Base-by-base conservation (phyloP, 2,113 vertebrate genomes). In the Stigmatopora nigra region DNA sequence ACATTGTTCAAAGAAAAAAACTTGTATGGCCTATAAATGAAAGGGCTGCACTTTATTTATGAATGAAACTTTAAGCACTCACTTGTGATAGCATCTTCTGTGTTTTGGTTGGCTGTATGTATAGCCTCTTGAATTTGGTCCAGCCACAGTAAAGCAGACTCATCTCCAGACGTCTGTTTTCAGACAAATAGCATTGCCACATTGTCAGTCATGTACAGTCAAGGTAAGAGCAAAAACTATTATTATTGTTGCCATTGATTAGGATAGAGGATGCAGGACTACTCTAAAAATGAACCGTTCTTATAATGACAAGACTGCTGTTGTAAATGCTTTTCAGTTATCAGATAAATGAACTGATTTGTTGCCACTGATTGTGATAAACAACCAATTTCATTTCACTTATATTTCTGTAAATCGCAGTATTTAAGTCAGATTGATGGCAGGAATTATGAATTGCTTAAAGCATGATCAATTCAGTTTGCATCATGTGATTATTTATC, bases 91-190 rank as follows among this genome's bases (percentile, higher is more conserved):
- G 88, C 91, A 65, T 90, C 91, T 75, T 92, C 83, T 78, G 91
- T 78, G 66, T 98, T 84, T 71, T 67, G 76, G 70, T 99, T 99
- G 78, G 94, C 91, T 67, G 90, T 77, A 49, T 81, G 55, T 46
- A 98, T 81, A 22, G 91, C 95, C 65, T 91, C 90, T 79, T 99
- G 97, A 86, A 99, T 97, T 84, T 99, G 96, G 75, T 98, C 94
- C 78, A 95, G 78, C 94, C 95, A 97, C 49, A 99, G 88, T 11
- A 94, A 85, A 0, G 90, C 91, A 61, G 94, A 93, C 67, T 92
- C 89, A 71, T 93, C 93, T 44, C 91, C 91, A n/a, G 89, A 87
- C 67, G 88, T 90, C 97, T 99, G 70, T 38, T 80, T 77, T 76
- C 67, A 80, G 35, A 41, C 7, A 22, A 22, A 22, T 15, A 8